A percentile compares a stretch with the other conserved stretches of the same genome.
Conservation (phyloP, 2,113 vertebrate species). For the Apodemus speciosus region DNA sequence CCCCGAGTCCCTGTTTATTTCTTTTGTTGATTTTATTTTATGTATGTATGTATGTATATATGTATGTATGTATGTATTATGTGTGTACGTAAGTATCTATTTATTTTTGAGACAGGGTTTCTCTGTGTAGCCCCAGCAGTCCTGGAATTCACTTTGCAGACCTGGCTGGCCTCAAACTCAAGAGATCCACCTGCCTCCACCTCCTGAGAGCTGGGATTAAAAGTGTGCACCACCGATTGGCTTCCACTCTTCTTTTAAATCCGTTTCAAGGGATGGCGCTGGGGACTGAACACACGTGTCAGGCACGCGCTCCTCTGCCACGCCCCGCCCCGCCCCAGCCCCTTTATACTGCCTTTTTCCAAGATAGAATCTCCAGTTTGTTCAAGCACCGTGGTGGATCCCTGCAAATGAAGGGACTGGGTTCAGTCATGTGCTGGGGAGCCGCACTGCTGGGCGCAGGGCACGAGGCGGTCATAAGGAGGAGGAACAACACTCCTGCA, state of each 20-base stretch:
- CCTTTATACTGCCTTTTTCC: background rate
- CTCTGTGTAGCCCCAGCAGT: background rate
- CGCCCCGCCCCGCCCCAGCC: background rate
- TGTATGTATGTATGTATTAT: background rate
- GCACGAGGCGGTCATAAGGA: too few relatives aligned
- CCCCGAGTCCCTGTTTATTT: background rate
- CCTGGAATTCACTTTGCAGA: background rate
- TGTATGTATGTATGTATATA: too few relatives aligned
- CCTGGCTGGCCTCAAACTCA: background rate
- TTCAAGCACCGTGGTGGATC: background rate
- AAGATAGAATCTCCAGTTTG: background rate
- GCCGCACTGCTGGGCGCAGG: too few relatives aligned
- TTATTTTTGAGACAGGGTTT: background rate
- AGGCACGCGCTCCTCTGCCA: background rate
- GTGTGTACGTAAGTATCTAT: background rate
- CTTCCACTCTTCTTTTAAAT: background rate
- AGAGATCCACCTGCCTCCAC: background rate
- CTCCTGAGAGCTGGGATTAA: background rate
- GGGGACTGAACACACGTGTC: background rate
- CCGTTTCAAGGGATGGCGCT: background rate
- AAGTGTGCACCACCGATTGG: background rate
- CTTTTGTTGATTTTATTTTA: too few relatives aligned
- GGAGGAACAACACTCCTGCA: background rate
- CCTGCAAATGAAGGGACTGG: background rate
- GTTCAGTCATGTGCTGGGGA: background rate